Conservation (phyloP, 2,888 invertebrate species). For the Atrina japonica region DNA sequence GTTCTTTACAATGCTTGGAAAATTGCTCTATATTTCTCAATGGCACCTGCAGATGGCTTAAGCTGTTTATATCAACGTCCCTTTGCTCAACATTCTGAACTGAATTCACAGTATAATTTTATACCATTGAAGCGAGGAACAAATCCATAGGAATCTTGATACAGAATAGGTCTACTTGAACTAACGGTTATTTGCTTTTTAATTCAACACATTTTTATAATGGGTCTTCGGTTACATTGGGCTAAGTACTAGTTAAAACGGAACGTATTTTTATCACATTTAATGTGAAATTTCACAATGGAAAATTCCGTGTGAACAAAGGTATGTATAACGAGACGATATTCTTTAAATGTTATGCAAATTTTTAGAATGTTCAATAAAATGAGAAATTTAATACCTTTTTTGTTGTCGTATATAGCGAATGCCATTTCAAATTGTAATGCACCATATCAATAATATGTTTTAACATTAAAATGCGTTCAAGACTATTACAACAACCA, state of each 20-base stretch:
- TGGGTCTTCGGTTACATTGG: slow-evolving; percentile 21
- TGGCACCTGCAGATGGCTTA: slow-evolving; percentile 22
- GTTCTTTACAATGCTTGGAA: slow-evolving; percentile 12
- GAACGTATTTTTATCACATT: slow-evolving; percentile 32
- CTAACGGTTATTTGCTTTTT: slow-evolving; percentile 25
- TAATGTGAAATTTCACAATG: too few species aligned
- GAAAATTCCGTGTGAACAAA: background rate
- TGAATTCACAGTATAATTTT: slow-evolving; percentile 23
- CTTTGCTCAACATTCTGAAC: slow-evolving; percentile 5
- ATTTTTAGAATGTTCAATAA: too few species aligned
- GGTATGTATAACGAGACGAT: too few species aligned
- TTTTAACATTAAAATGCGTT: too few species aligned
- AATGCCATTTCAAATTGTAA: too few species aligned
- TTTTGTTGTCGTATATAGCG: too few species aligned
- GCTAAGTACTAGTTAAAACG: slow-evolving; percentile 12
- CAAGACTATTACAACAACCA: too few species aligned
- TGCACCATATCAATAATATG: too few species aligned
- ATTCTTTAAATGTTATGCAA: too few species aligned
- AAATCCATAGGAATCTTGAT: slow-evolving; percentile 2
- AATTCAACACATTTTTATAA: slow-evolving; percentile 19
- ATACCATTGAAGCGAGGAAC: slow-evolving; percentile 10
- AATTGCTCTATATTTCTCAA: slow-evolving; percentile 11
- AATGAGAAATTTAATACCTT: too few species aligned
- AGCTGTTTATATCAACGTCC: too few species aligned
- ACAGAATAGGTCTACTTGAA: slow-evolving; percentile 21